Evolutionary conservation across 2,797 vertebrate species (phyloP).

Genomic region (Nasua narica): DNA sequence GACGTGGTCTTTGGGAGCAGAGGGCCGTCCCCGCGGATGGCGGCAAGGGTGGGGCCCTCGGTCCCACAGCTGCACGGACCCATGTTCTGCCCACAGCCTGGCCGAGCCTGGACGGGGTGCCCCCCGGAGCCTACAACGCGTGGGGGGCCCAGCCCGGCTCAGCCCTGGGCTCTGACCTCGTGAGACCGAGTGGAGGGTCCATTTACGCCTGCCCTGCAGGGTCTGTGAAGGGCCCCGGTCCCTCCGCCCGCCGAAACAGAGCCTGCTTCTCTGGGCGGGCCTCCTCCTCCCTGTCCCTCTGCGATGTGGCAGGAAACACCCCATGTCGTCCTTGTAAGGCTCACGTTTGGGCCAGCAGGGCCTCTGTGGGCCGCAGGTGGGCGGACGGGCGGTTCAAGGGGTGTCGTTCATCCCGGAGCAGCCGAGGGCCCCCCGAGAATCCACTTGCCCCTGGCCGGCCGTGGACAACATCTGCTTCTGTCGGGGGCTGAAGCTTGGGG

Average conservation of each 20-base stretch:
- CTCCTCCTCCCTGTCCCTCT: rapidly evolving
- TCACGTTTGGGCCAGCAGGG: rapidly evolving
- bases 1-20: neutral
- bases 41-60: neutral
- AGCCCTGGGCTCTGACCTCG: neutral
- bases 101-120: neutral
- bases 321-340: rapidly evolving
- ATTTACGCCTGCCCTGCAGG: neutral
- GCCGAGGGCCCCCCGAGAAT: rapidly evolving
- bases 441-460: neutral
- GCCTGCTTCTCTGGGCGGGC: neutral
- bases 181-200: neutral
- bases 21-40: neutral
- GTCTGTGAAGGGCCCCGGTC: neutral
- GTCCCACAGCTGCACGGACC: neutral
- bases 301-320: rapidly evolving
- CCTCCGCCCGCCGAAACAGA: rapidly evolving
- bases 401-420: neutral
- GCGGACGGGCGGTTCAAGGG: rapidly evolving
- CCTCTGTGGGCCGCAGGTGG: neutral
- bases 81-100: neutral
- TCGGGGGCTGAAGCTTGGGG: rapidly evolving
- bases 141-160: neutral
- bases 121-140: neutral
- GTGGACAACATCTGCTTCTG: rapidly evolving